Evolutionary conservation across 2,113 vertebrate species (phyloP).

Genomic region (Psammodynastes pulverulentus): DNA sequence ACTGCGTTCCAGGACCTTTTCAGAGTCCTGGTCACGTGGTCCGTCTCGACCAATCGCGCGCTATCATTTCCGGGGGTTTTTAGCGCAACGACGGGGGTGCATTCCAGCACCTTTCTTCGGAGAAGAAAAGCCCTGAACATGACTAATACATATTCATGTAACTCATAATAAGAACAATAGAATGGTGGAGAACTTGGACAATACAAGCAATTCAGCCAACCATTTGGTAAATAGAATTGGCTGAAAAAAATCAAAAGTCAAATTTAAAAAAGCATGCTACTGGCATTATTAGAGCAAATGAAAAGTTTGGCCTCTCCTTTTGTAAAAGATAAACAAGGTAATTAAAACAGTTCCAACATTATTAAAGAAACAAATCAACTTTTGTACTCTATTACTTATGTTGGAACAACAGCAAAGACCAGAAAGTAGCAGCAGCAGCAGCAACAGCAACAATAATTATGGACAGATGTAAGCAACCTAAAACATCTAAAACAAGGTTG

Average conservation of each 20-base stretch:
- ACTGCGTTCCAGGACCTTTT: too few species aligned
- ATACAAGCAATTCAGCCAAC: not conserved
- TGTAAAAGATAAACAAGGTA: not conserved
- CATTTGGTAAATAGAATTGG: not conserved
- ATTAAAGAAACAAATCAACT: not conserved
- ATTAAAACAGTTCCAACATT: not conserved
- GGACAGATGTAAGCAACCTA: not conserved
- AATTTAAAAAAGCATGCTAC: not conserved
- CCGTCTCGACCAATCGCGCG: too few species aligned
- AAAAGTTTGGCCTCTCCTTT: not conserved
- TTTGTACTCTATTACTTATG: not conserved
- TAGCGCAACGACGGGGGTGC: too few species aligned
- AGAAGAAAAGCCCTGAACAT: too few species aligned
- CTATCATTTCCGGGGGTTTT: too few species aligned
- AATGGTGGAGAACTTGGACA: not conserved
- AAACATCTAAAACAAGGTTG: not conserved
- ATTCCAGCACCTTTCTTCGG: too few species aligned
- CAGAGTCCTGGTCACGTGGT: too few species aligned
- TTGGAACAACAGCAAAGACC: not conserved
- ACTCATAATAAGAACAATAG: not conserved
- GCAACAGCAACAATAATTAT: not conserved
- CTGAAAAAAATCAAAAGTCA: not conserved
- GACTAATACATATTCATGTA: not conserved
- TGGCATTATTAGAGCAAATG: not conserved
- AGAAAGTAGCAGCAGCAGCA: not conserved